phyloP scores from a whole-genome alignment of 2,888 invertebrate species.

The Candidula unifasciata region DNA sequence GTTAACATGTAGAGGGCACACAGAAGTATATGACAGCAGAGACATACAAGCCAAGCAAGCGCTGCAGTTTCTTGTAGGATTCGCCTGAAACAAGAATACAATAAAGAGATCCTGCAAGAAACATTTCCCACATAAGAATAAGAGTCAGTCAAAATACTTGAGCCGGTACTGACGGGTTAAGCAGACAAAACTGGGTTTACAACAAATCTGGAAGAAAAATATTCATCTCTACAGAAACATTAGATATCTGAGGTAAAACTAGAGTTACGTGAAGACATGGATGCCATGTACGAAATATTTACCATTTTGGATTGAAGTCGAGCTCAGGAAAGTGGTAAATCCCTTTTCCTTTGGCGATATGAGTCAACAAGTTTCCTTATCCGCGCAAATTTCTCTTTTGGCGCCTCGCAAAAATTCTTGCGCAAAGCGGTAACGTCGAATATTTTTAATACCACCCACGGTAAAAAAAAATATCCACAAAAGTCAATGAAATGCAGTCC shows the following conservation, averaged over 20 bases:
- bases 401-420: slow-evolving; percentile 44
- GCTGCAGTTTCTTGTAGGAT: no score
- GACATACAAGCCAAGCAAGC: no score
- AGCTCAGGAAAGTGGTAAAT: slow-evolving; percentile 16
- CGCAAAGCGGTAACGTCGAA: slow-evolving; percentile 6
- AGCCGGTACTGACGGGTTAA: background rate
- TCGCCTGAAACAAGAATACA: no score
- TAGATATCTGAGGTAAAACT: background rate
- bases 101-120: background rate
- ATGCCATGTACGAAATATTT: slow-evolving; percentile 17
- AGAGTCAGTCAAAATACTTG: background rate
- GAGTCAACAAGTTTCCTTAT: slow-evolving; percentile 50
- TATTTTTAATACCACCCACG: background rate
- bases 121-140: background rate
- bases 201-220: background rate
- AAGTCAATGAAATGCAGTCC: background rate
- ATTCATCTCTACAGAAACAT: background rate
- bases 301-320: slow-evolving; percentile 40
- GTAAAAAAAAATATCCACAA: background rate
- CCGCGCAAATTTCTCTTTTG: slow-evolving; percentile 49
- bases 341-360: slow-evolving; percentile 25
- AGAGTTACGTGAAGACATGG: background rate
- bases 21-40: no score
- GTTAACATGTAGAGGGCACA: no score
- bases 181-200: background rate